phyloP scores from a whole-genome alignment of 2,797 vertebrate species.

The Melopsittacus undulatus region DNA sequence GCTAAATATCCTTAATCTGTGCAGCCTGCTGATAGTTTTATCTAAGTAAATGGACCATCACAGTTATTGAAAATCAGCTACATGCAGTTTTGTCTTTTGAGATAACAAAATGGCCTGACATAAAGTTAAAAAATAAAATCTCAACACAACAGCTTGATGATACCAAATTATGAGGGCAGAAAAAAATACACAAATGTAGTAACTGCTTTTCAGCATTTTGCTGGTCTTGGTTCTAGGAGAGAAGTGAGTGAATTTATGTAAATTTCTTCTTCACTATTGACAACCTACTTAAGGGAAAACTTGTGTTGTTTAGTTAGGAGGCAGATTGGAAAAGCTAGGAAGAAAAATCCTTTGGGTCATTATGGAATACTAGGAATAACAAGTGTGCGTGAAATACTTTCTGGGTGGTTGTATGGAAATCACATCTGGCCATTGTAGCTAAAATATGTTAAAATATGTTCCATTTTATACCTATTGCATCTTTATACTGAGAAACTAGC shows the following conservation, averaged over 20 bases:
- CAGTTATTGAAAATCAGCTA: background rate
- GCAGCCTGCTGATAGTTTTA: background rate
- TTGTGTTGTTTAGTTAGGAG: background rate
- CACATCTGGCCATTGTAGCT: background rate
- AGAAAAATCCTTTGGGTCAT: background rate
- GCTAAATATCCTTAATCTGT: background rate
- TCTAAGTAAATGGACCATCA: background rate
- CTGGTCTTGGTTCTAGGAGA: background rate
- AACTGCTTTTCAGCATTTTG: background rate
- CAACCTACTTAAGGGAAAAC: background rate
- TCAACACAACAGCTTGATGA: background rate
- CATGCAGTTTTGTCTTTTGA: background rate
- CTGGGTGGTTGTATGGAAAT: background rate
- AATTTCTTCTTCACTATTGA: background rate
- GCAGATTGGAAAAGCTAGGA: background rate
- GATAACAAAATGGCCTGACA: background rate
- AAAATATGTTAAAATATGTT: background rate
- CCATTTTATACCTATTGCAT: background rate
- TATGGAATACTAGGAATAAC: background rate
- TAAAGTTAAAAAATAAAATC: background rate
- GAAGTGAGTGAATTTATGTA: background rate
- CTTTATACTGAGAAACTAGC: background rate
- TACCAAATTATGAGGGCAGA: background rate
- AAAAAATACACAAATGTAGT: background rate
- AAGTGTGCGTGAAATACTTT: background rate